Percentiles rank a stretch among this genome's conserved stretches.
These are phyloP conservation scores for Propithecus perrieri DNA, from an alignment of 2,797 vertebrate species.

Conservation along the genomic window DNA sequence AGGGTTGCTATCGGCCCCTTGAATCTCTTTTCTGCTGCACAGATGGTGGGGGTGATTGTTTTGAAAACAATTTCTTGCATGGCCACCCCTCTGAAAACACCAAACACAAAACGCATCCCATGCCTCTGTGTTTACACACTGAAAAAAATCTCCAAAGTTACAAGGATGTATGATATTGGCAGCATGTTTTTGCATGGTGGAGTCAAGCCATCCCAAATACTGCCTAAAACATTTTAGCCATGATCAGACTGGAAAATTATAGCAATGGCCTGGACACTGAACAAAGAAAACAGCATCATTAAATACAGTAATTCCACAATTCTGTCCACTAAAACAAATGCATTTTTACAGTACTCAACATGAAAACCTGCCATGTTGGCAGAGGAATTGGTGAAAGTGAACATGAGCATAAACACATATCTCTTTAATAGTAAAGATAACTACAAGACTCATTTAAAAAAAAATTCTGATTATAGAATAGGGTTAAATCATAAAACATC, in stretches of 20 bases:
- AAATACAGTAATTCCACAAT: slow-evolving; percentile 47
- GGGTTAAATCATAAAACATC: slow-evolving; percentile 3
- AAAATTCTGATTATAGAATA: neutral
- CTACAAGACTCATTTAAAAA: neutral
- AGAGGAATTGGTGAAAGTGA: slow-evolving; percentile 4
- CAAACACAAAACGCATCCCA: slow-evolving; percentile 39
- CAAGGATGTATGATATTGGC: slow-evolving; percentile 47
- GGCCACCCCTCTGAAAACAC: slow-evolving; percentile 49
- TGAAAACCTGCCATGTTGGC: slow-evolving; percentile 44
- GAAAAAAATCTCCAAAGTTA: slow-evolving; percentile 29
- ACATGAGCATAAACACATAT: neutral
- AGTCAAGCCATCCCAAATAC: slow-evolving; percentile 60
- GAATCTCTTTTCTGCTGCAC: slow-evolving; percentile 32
- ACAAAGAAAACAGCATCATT: slow-evolving; percentile 71
- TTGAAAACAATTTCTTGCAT: slow-evolving; percentile 70
- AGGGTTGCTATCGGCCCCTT: neutral
- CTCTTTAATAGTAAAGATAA: slow-evolving; percentile 24
- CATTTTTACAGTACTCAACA: slow-evolving; percentile 57
- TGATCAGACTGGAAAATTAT: slow-evolving; percentile 54
- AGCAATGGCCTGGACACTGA: neutral
- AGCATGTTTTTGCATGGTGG: slow-evolving; percentile 35
- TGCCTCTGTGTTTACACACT: neutral
- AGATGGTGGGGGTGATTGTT: slow-evolving; percentile 51
- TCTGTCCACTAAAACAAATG: slow-evolving; percentile 62
- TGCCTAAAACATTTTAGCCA: slow-evolving; percentile 50